Evolutionary conservation across 2,888 invertebrate species (phyloP), one percentile per base, ranked within the genome.

Genomic region (Acheta domesticus): DNA sequence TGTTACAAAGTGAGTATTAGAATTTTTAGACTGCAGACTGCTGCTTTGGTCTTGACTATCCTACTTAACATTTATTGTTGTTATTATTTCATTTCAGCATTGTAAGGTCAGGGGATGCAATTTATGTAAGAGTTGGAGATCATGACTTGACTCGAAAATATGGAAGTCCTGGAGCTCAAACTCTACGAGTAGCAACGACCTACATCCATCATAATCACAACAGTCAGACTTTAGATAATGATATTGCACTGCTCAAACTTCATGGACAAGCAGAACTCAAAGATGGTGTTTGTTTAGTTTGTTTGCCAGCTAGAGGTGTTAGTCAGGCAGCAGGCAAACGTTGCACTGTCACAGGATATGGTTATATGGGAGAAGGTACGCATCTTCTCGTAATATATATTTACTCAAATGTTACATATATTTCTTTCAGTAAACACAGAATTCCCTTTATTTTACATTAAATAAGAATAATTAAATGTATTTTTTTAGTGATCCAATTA

Each of bases 151-250:
- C 96, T 1, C 89, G 95, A 80, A 96, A 96, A 86, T 95, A 95
- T 86, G 96, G 96, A 49, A 96, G 95, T 83, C 95, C 96, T 0
- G 96, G 96, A 14, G 96, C 96, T 0, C 96, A 96, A 88, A 96
- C 96, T 0, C 88, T 96, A 23, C 89, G 96, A 20, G 96, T 97
- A 2, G 95, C 96, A 79, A 97, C 97, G 79, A 96, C 96, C 0
- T 97, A 97, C 86, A 97, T 97, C 82, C 97, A 97, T 85, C 97
- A 97, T 87, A 97, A 97, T 88, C 97, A 97, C 89, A 97, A 97
- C 87, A 95, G 96, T 83, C 96, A 96, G 87, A 97, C 97, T 1
- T 87, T 97, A 83, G 97, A 96, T 86, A 97, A 98, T 84, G 97
- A 98, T 84, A 96, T 98, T 82, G 98, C 98, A 1, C 86, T 98